Evolutionary conservation across 2,888 invertebrate genomes (phyloP), one percentile per base, ranked within the genome.

Genomic region (Cryptus viduatorius): DNA sequence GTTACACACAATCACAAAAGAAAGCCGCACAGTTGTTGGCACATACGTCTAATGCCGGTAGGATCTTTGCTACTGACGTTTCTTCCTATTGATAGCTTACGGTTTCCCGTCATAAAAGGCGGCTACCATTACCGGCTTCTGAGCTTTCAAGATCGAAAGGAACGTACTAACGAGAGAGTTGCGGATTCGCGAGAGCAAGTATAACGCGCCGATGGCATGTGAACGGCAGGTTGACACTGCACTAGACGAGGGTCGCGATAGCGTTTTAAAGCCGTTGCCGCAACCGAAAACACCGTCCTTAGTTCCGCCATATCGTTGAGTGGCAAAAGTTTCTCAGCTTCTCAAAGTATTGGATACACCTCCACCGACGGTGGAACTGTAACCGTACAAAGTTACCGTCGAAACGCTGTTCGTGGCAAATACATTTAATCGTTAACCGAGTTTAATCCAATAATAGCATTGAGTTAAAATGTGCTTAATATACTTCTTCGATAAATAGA

Each of bases 181-280:
- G 78, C 42, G 72, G 12, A 78, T 72, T 64, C 71, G 31, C 37
- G 53, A 4, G 46, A 56, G 48, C 46, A 71, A 44, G 19, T n/a
- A 46, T n/a, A 37, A 37, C 37, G 37, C 37, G 37, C 3, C 37
- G 71, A 48, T 48, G 46, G 37, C 72, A 72, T 56, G 79, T 59
- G 56, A 10, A 42, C 65, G 72, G 71, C 73, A 83, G 76, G 71
- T 79, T 76, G 83, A 83, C 83, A 79, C 79, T 69, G 53, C 46
- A 61, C 75, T 69, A 65, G 75, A 79, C 71, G 83, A 79, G 79
- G 83, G 71, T 61, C 59, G 59, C 75, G 75, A 53, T 69, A 59
- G 73, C 19, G 59, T 75, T 79, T 83, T 79, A 64, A 71, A 75
- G 69, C 56, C 68, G 50, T n/a, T 72, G 7, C 24, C 42, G 48